phyloP scores from a whole-genome alignment of 1,140 invertebrate genomes.

The Radopholus similis region DNA sequence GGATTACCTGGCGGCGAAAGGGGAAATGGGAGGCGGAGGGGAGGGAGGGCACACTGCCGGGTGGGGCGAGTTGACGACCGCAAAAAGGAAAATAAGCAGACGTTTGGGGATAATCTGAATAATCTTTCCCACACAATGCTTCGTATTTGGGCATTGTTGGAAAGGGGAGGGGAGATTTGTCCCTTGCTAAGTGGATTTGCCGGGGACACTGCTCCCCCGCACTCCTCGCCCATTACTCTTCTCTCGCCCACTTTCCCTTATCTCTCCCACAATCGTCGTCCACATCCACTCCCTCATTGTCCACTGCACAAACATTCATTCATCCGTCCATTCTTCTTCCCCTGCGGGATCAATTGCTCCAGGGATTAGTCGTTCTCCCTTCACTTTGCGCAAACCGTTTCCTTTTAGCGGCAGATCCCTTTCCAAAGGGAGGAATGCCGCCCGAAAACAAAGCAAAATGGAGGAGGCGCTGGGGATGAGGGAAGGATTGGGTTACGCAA shows the following conservation, averaged over 20 bases:
- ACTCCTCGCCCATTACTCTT: too few species aligned
- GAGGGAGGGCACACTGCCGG: neutral
- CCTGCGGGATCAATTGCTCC: too few species aligned
- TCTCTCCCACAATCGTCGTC: neutral
- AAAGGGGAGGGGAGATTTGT: neutral
- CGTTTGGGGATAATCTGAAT: too few species aligned
- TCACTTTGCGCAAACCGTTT: neutral
- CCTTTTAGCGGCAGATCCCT: neutral
- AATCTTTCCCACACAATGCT: too few species aligned
- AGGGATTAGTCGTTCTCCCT: neutral
- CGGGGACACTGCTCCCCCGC: too few species aligned
- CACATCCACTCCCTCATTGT: neutral
- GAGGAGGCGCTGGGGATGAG: neutral
- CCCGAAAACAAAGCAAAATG: neutral
- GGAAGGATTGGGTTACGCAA: neutral
- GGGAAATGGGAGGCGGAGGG: neutral
- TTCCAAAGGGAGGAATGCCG: neutral
- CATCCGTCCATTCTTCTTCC: too few species aligned
- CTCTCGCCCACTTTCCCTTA: neutral
- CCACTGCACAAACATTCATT: neutral
- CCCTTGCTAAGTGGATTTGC: too few species aligned
- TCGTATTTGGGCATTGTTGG: too few species aligned
- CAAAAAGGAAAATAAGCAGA: too few species aligned
- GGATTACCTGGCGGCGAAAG: conserved; percentile 11
- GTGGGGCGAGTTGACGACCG: neutral